These are phyloP conservation scores for Coreius guichenoti DNA, from an alignment of 2,797 vertebrate genomes.

Conservation along the genomic window DNA sequence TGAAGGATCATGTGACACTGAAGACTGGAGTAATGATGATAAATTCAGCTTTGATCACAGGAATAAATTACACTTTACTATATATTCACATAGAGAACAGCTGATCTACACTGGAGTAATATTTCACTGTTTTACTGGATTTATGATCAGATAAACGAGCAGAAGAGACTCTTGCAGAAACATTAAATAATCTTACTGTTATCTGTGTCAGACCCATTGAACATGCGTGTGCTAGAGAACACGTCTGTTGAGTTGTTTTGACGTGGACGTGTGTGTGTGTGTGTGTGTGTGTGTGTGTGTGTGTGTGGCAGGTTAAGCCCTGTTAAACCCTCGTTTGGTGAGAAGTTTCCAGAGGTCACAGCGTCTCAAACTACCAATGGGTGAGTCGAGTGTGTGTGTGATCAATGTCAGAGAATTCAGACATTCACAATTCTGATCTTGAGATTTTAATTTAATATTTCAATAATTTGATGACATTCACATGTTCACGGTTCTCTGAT, in stretches of 20 bases:
- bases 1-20: too few relatives aligned
- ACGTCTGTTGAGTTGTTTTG: background rate
- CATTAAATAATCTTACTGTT: too few relatives aligned
- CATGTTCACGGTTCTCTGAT: background rate
- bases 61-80: too few relatives aligned
- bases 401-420: background rate
- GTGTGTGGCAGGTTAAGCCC: conserved; percentile 37
- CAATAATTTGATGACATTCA: background rate
- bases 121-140: too few relatives aligned
- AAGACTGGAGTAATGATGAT: too few relatives aligned
- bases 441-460: background rate
- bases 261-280: background rate
- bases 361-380: background rate
- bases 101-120: accelerated
- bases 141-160: too few relatives aligned
- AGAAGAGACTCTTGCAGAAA: background rate
- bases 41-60: too few relatives aligned
- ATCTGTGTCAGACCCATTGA: too few relatives aligned
- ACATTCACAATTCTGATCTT: background rate
- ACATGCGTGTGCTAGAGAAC: too few relatives aligned
- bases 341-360: conserved; percentile 29
- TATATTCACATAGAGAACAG: too few relatives aligned
- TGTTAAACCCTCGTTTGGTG: conserved; percentile 16
- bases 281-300: background rate
- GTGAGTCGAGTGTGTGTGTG: conserved; percentile 14